Evolutionary conservation across 2,797 vertebrate species (phyloP).

Genomic region (Gallinago stenura): DNA sequence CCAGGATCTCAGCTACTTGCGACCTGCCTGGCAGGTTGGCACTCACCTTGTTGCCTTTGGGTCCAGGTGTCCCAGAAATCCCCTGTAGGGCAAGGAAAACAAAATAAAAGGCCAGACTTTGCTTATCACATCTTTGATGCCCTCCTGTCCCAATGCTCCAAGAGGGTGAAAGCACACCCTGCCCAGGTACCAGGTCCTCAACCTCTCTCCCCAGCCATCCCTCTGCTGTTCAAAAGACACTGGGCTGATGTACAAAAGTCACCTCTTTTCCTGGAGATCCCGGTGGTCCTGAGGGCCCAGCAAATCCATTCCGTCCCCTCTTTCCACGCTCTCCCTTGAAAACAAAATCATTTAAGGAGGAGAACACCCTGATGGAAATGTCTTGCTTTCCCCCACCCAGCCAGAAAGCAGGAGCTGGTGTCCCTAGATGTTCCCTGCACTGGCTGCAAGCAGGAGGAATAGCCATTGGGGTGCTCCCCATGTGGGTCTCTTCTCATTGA

Average conservation of each 20-base stretch:
- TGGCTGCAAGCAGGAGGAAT: background rate
- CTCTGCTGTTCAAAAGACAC: background rate
- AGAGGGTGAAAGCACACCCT: background rate
- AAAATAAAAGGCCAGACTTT: background rate
- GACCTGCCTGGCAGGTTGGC: background rate
- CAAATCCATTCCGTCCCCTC: constrained; percentile 85
- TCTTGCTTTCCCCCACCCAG: background rate
- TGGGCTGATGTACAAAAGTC: background rate
- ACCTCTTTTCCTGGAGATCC: constrained; percentile 84
- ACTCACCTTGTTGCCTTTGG: constrained; percentile 87
- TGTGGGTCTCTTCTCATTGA: background rate
- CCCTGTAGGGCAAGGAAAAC: constrained; percentile 74
- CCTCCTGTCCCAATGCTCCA: background rate
- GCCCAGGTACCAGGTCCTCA: background rate
- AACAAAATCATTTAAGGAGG: background rate
- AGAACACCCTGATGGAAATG: background rate
- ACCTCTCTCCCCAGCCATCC: background rate
- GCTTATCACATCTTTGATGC: background rate
- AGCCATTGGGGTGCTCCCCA: background rate
- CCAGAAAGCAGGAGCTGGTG: background rate
- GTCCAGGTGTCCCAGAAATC: constrained; percentile 77
- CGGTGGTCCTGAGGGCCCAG: constrained; percentile 78
- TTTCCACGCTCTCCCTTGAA: constrained; percentile 86
- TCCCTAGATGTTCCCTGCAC: fast-evolving
- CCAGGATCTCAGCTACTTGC: background rate